phyloP scores from a whole-genome alignment of 2,113 vertebrate genomes.

The Toxotes jaculatrix region DNA sequence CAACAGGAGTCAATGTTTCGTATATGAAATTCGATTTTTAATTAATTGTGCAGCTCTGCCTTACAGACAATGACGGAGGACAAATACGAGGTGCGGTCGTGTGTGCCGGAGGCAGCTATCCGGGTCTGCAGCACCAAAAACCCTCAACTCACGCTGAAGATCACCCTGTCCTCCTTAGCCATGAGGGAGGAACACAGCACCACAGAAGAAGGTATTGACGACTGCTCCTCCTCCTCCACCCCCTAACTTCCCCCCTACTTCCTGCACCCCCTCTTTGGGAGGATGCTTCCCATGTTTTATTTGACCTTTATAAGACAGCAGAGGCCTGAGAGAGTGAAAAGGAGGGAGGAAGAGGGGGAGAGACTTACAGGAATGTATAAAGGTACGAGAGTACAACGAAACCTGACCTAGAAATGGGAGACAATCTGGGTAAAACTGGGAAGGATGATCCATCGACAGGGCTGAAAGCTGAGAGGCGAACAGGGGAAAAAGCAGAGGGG shows the following conservation, averaged over 20 bases:
- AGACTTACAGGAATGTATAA: not conserved
- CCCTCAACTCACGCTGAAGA: conserved; percentile 90
- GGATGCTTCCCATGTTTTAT: conserved; percentile 15
- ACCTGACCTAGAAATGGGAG: conserved; percentile 23
- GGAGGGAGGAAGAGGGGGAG: too few species aligned
- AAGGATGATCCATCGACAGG: conserved; percentile 24
- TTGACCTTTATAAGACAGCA: conserved; percentile 37
- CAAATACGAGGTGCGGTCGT: conserved; percentile 89
- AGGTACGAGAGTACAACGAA: conserved; percentile 2
- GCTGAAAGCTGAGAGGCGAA: conserved; percentile 51
- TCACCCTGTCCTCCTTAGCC: conserved; percentile 91
- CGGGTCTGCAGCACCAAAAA: conserved; percentile 89
- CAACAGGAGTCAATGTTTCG: conserved; percentile 17
- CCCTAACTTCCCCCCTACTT: not conserved
- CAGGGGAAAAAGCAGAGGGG: conserved; percentile 18
- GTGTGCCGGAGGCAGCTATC: conserved; percentile 90
- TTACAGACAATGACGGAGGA: conserved; percentile 94
- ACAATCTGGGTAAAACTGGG: not conserved
- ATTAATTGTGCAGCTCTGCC: conserved; percentile 44
- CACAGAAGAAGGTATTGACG: conserved; percentile 88
- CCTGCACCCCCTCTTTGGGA: not conserved
- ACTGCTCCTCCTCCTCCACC: not conserved
- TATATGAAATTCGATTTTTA: conserved; percentile 20
- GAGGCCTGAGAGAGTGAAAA: not conserved
- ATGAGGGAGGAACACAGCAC: conserved; percentile 89